Evolutionary conservation across 2,113 vertebrate genomes (phyloP).

Genomic region (Naja naja): DNA sequence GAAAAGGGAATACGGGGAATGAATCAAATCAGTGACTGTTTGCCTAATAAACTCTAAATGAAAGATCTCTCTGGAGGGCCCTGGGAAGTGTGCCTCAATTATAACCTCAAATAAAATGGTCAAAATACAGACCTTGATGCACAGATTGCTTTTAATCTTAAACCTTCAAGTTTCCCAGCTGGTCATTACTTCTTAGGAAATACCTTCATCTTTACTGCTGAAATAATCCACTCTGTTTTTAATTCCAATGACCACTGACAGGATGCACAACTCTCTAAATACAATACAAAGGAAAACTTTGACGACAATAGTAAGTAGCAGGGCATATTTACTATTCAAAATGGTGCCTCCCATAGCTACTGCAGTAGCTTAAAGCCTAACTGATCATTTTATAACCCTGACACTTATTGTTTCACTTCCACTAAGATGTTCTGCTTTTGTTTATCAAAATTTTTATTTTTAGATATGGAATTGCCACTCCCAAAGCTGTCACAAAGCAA

Average conservation of each 20-base stretch:
- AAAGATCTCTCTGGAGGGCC: neutral
- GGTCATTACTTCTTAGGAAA: conserved; percentile 33
- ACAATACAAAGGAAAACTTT: neutral
- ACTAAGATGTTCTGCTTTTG: neutral
- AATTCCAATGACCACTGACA: conserved; percentile 28
- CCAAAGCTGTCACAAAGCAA: neutral
- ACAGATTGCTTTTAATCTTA: conserved; percentile 23
- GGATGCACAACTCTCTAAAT: conserved; percentile 13
- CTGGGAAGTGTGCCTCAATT: neutral
- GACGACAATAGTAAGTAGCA: conserved; percentile 24
- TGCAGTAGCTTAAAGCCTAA: neutral
- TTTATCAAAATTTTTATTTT: neutral
- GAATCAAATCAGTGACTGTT: conserved; percentile 3
- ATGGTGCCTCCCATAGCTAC: conserved; percentile 11
- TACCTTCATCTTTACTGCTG: conserved; percentile 43
- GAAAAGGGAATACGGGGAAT: neutral
- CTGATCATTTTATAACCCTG: neutral
- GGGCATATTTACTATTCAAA: conserved; percentile 21
- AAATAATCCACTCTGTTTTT: conserved; percentile 39
- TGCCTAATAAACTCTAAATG: neutral
- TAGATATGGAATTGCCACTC: neutral
- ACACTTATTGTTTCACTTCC: neutral
- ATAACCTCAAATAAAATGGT: conserved; percentile 10
- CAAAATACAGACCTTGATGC: conserved; percentile 1
- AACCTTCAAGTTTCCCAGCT: conserved; percentile 30